A percentile compares a stretch with the other conserved stretches of the same genome.
phyloP scores from a whole-genome alignment of 2,113 vertebrate species.

The Gallinago paraguaiae region DNA sequence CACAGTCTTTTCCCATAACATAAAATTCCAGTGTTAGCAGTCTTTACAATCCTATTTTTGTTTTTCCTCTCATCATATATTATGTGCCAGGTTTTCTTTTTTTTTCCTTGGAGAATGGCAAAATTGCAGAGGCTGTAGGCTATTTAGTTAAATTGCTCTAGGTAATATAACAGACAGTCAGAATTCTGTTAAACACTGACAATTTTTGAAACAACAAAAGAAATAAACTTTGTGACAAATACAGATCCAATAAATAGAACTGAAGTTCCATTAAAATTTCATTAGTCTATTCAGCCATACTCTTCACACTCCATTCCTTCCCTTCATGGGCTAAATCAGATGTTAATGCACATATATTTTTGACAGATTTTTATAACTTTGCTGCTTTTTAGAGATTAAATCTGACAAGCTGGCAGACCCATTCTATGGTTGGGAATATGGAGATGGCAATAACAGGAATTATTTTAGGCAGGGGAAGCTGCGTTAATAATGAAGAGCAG shows the following conservation, averaged over 20 bases:
- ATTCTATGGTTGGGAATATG: not conserved
- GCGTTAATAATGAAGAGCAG: not conserved
- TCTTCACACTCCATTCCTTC: slow-evolving; percentile 8
- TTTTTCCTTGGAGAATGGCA: not conserved
- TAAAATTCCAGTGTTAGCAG: not conserved
- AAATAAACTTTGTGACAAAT: not conserved
- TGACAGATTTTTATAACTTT: slow-evolving; percentile 15
- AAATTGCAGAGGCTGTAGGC: not conserved
- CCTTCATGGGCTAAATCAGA: slow-evolving; percentile 21
- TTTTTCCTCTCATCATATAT: not conserved
- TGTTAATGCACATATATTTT: slow-evolving; percentile 32
- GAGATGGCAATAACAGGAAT: slow-evolving; percentile 28
- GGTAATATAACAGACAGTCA: not conserved
- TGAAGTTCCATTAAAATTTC: slow-evolving; percentile 27
- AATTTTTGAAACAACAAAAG: not conserved
- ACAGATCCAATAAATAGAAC: not conserved
- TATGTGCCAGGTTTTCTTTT: not conserved
- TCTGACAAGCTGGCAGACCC: not conserved
- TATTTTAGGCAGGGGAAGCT: slow-evolving; percentile 15
- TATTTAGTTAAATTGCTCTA: not conserved
- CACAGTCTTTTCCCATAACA: not conserved
- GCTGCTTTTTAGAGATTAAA: slow-evolving; percentile 16
- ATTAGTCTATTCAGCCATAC: not conserved
- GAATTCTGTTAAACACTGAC: not conserved
- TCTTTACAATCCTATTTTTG: not conserved